Evolutionary conservation across 2,888 invertebrate genomes (phyloP), one percentile per base, ranked within the genome.

Genomic region (Dinocampus coccinellae): DNA sequence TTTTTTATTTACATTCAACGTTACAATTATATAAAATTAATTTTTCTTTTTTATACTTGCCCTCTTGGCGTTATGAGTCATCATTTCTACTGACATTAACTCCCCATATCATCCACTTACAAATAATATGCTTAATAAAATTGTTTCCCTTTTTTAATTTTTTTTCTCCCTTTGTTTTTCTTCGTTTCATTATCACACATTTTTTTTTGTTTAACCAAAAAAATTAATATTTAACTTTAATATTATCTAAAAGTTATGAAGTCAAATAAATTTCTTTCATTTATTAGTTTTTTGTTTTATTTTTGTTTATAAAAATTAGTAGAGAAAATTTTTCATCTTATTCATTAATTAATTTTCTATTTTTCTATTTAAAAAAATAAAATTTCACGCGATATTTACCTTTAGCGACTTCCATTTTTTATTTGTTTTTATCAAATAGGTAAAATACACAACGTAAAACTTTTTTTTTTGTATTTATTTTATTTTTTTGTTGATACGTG

Each of bases 351-450:
- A n/a, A n/a, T 47, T 47, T 6, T 3, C 4, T n/a, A 6, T 16
- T 47, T 6, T 3, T 47, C 16, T 1, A 47, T 47, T n/a, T 47
- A n/a, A 20, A 60, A 52, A n/a, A 22, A 20, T 34, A 0, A n/a
- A 7, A 47, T 16, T 47, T 47, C 7, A 16, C 9, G 3, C 3
- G 1, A 20, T 16, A 62, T 77, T 77, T 57, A 84, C 84, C 84
- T 79, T 84, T 84, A n/a, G 78, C 84, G 20, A 84, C 77, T 73
- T 84, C 84, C 84, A 84, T 84, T 29, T 72, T 29, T 29, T 29
- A 29, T 29, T 29, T 29, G 7, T 29, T 29, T 29, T 4, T 29
- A 4, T 29, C 3, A 4, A 29, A 29, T 29, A 7, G 3, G n/a
- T 29, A 29, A 29, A 29, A 29, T 29, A 4, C 29, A 29, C 29